Evolutionary conservation across 64 coral and sea anemone genomes (phyloP).

Genomic region (Stichodactyla helianthus): DNA sequence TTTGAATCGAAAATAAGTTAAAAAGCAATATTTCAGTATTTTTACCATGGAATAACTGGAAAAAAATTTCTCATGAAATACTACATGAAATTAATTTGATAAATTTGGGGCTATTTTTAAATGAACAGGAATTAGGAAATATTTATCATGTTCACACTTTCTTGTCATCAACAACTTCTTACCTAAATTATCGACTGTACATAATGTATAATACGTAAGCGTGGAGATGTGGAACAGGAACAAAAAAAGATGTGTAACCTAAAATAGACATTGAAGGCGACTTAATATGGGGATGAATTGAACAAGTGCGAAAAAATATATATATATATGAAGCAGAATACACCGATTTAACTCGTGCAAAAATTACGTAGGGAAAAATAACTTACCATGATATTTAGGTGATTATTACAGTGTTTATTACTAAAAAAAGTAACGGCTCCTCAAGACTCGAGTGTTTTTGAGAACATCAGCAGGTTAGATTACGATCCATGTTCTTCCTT

Average conservation of each 20-base stretch:
- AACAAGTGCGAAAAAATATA: neutral
- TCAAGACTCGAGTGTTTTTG: neutral
- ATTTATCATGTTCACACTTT: neutral
- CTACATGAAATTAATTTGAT: too few species aligned
- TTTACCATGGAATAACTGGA: too few species aligned
- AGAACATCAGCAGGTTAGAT: neutral
- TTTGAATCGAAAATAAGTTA: too few species aligned
- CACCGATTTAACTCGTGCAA: neutral
- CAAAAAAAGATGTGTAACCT: neutral
- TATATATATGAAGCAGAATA: neutral
- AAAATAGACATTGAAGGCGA: neutral
- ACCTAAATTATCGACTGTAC: neutral
- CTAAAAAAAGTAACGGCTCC: neutral
- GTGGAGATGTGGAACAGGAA: neutral
- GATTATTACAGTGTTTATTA: neutral
- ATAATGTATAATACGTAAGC: neutral
- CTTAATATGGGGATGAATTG: neutral
- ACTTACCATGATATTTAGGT: neutral
- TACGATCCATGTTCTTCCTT: neutral
- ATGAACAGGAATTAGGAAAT: neutral
- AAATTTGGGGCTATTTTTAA: neutral
- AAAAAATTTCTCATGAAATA: too few species aligned
- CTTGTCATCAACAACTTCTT: neutral
- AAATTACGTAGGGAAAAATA: neutral
- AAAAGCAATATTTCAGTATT: too few species aligned